Percentiles rank a stretch among this genome's conserved stretches.
phyloP scores from a whole-genome alignment of 2,113 vertebrate species.

The Herpailurus yagouaroundi region DNA sequence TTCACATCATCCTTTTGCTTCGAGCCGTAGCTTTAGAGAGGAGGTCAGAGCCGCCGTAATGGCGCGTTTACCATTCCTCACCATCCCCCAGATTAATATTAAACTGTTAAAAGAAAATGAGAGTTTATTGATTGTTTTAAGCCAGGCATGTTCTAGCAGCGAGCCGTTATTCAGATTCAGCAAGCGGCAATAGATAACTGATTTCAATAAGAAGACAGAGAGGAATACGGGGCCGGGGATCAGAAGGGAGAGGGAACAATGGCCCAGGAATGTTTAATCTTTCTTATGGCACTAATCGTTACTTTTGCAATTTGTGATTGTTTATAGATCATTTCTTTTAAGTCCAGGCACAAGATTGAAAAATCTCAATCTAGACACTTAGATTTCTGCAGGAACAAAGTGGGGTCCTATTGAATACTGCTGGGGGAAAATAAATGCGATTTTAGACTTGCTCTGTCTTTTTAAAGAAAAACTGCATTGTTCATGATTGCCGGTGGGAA shows the following conservation, averaged over 20 bases:
- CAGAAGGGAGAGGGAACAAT: slow-evolving; percentile 89
- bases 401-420: slow-evolving; percentile 80
- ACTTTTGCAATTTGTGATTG: slow-evolving; percentile 92
- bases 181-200: slow-evolving; percentile 92
- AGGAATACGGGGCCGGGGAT: slow-evolving; percentile 86
- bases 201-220: slow-evolving; percentile 94
- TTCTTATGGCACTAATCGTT: slow-evolving; percentile 92
- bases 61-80: slow-evolving; percentile 90
- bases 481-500: slow-evolving; percentile 69
- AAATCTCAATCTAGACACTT: slow-evolving; percentile 88
- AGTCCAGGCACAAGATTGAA: slow-evolving; percentile 88
- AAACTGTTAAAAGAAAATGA: slow-evolving; percentile 97
- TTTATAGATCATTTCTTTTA: slow-evolving; percentile 93
- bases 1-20: slow-evolving; percentile 89
- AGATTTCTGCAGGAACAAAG: slow-evolving; percentile 83
- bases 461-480: slow-evolving; percentile 79
- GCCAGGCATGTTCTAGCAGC: slow-evolving; percentile 91
- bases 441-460: slow-evolving; percentile 77
- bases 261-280: slow-evolving; percentile 92
- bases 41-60: slow-evolving; percentile 89
- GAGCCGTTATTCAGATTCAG: slow-evolving; percentile 93
- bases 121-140: slow-evolving; percentile 97
- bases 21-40: slow-evolving; percentile 86
- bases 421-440: slow-evolving; percentile 81
- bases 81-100: slow-evolving; percentile 94